Conservation (phyloP, 2,888 invertebrate genomes). For the Pandemis heparana region DNA sequence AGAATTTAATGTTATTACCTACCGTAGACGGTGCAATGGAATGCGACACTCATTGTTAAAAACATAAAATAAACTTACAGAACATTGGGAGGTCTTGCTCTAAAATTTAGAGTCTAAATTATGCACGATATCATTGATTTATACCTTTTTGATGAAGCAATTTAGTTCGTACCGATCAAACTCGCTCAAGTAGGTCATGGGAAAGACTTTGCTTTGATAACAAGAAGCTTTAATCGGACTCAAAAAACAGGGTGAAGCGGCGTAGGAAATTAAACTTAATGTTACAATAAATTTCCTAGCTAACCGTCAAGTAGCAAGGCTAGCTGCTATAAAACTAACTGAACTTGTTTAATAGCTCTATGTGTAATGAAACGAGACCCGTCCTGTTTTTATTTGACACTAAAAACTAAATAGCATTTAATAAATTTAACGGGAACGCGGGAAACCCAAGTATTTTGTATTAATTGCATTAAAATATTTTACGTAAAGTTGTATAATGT, state of each 20-base stretch:
- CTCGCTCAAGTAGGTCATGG: neutral
- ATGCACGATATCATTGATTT: neutral
- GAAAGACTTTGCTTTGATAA: neutral
- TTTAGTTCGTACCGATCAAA: neutral
- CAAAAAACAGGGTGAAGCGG: neutral
- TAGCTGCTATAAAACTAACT: conserved; percentile 22
- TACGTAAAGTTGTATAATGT: neutral
- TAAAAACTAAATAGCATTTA: conserved; percentile 9
- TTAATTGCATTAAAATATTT: neutral
- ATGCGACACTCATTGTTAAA: neutral
- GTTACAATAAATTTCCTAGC: conserved; percentile 6
- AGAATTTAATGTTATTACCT: too few species aligned
- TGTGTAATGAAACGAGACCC: conserved; percentile 2
- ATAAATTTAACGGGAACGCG: neutral
- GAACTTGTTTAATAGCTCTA: conserved; percentile 8
- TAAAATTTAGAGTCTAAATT: too few species aligned
- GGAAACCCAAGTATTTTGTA: neutral
- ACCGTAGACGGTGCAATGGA: neutral
- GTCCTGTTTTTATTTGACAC: conserved; percentile 14
- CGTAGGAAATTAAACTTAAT: conserved; percentile 9
- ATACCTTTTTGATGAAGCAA: neutral
- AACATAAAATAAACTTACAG: neutral
- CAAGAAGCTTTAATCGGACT: neutral
- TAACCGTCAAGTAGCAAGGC: conserved; percentile 9
- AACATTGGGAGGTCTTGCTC: neutral